phyloP scores from a whole-genome alignment of 1,140 invertebrate species.

The Eupristina koningsbergeri region DNA sequence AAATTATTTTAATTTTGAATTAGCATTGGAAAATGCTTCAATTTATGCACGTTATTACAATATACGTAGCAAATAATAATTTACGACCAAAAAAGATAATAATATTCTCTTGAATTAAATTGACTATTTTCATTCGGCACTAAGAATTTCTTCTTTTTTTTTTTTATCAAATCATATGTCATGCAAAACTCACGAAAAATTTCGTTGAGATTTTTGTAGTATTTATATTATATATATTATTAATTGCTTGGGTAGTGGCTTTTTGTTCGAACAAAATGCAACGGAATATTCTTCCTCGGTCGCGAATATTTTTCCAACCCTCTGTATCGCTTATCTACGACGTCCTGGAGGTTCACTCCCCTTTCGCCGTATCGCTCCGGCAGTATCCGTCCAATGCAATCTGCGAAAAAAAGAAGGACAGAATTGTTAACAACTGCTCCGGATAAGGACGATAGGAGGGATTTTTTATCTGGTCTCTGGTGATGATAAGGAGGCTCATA shows the following conservation, averaged over 20 bases:
- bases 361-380: background rate
- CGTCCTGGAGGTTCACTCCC: background rate
- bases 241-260: background rate
- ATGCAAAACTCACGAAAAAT: background rate
- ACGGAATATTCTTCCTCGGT: background rate
- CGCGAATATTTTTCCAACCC: background rate
- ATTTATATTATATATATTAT: no score
- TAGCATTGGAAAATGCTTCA: no score
- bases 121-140: no score
- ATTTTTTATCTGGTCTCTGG: background rate
- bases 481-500: background rate
- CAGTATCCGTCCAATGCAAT: background rate
- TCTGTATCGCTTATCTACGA: slow-evolving; percentile 3
- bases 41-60: no score
- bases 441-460: background rate
- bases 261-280: background rate
- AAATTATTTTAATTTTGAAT: no score
- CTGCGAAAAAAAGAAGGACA: background rate
- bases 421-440: background rate
- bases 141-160: no score
- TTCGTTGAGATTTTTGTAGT: no score
- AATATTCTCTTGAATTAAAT: no score
- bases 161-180: no score
- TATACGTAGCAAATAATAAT: no score
- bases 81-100: no score